These are phyloP conservation scores for Callipepla californica DNA, from an alignment of 2,113 vertebrate species.

Conservation along the genomic window DNA sequence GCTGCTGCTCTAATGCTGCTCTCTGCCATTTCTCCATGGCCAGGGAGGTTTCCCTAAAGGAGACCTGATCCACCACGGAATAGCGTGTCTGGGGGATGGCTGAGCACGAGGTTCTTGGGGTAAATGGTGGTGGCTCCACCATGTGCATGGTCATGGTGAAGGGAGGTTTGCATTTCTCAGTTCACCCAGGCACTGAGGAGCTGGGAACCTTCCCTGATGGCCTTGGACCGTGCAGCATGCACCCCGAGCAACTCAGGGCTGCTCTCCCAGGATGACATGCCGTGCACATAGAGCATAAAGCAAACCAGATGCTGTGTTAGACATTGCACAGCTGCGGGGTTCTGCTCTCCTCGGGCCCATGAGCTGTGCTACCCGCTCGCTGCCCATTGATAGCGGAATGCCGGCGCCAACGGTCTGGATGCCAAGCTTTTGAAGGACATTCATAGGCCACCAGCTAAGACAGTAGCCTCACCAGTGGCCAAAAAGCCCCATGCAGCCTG, in stretches of 20 bases:
- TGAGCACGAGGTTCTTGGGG: not conserved
- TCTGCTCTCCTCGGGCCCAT: not conserved
- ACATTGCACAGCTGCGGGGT: not conserved
- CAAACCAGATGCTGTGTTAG: not conserved
- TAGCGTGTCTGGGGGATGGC: not conserved
- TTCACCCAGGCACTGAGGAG: fast-evolving
- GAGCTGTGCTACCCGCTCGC: not conserved
- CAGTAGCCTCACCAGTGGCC: conserved; percentile 40
- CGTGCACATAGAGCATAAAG: not conserved
- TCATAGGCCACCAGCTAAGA: conserved; percentile 46
- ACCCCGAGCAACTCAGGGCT: fast-evolving
- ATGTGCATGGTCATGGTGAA: not conserved
- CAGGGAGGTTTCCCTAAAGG: not conserved
- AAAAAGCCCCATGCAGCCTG: conserved; percentile 48
- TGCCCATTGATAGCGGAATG: not conserved
- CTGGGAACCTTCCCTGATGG: not conserved
- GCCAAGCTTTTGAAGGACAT: not conserved
- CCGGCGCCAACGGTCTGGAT: not conserved
- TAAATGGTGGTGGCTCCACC: not conserved
- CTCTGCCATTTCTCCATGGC: not conserved
- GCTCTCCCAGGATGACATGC: not conserved
- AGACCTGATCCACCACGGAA: not conserved
- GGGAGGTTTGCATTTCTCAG: not conserved
- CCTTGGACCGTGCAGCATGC: not conserved
- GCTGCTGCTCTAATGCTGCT: not conserved